Conservation (phyloP, 2,888 invertebrate species). For the Rugalucina vietnamica region DNA sequence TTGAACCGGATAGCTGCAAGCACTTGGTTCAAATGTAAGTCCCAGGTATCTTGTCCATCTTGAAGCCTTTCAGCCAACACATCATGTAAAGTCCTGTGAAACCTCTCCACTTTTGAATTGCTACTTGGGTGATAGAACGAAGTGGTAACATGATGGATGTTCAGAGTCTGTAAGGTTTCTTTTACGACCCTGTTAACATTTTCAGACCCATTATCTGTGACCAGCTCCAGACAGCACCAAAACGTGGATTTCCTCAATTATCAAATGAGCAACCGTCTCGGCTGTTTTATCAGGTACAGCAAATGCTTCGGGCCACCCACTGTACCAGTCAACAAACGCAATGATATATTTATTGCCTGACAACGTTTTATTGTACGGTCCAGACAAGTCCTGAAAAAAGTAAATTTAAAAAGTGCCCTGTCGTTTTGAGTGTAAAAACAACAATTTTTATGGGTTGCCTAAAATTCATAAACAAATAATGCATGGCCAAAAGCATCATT, state of each 20-base stretch:
- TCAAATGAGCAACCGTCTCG: constrained; percentile 26
- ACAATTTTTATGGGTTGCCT: no score
- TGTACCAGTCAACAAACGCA: constrained; percentile 22
- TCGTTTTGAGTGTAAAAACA: no score
- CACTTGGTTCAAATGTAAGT: constrained; percentile 51
- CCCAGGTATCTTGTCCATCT: constrained; percentile 37
- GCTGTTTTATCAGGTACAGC: constrained; percentile 40
- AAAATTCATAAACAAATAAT: no score
- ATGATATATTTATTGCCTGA: constrained; percentile 47
- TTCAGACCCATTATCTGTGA: constrained; percentile 43
- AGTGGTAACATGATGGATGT: constrained; percentile 48
- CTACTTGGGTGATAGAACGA: constrained; percentile 27
- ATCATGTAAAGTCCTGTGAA: constrained; percentile 34
- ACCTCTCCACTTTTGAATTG: constrained; percentile 32
- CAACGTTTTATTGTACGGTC: constrained; percentile 36
- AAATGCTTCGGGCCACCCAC: constrained; percentile 40
- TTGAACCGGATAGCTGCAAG: constrained; percentile 47
- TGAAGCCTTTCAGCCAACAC: constrained; percentile 26
- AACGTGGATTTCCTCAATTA: constrained; percentile 18
- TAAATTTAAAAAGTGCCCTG: no score
- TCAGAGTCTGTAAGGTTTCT: constrained; percentile 29
- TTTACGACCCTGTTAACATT: constrained; percentile 24
- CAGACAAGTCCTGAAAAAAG: constrained; percentile 39
- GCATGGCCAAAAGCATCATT: no score
- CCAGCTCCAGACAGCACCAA: constrained; percentile 10